phyloP scores from a whole-genome alignment of 2,888 invertebrate species.

The Gymnoscelis rufifasciata region DNA sequence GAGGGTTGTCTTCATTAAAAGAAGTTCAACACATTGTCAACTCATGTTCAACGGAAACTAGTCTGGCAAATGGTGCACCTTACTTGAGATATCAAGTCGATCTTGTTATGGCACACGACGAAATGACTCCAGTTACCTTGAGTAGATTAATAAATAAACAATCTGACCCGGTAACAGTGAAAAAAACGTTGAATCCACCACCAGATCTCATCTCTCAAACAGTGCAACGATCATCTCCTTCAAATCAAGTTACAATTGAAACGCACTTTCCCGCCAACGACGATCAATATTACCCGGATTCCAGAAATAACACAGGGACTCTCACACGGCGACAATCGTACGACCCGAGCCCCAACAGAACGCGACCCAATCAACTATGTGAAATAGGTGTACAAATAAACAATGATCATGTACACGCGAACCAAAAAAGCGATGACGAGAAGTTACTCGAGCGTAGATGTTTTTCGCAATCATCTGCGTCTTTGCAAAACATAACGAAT shows the following conservation, averaged over 20 bases:
- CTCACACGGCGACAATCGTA: constrained; percentile 36
- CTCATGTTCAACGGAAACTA: constrained; percentile 71
- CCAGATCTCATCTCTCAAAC: constrained; percentile 73
- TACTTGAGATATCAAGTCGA: constrained; percentile 77
- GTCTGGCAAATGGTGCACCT: constrained; percentile 54
- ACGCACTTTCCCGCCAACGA: constrained; percentile 67
- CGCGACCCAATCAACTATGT: constrained; percentile 48
- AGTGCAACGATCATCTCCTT: constrained; percentile 58
- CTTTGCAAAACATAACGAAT: constrained; percentile 72
- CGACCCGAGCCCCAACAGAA: constrained; percentile 36
- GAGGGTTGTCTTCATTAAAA: constrained; percentile 83
- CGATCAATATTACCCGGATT: constrained; percentile 45
- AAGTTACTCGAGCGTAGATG: constrained; percentile 66
- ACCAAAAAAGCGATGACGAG: constrained; percentile 75
- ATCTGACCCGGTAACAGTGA: constrained; percentile 45
- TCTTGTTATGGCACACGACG: constrained; percentile 82
- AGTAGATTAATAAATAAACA: constrained; percentile 65
- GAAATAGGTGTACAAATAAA: constrained; percentile 58
- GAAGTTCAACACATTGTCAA: constrained; percentile 81
- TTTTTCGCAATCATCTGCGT: constrained; percentile 57
- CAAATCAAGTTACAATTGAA: constrained; percentile 68
- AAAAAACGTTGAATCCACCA: constrained; percentile 54
- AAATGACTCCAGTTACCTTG: constrained; percentile 77
- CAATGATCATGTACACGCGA: constrained; percentile 49
- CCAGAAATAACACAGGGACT: constrained; percentile 38